Conservation (phyloP, 2,888 invertebrate species). For the Laothoe populi region DNA sequence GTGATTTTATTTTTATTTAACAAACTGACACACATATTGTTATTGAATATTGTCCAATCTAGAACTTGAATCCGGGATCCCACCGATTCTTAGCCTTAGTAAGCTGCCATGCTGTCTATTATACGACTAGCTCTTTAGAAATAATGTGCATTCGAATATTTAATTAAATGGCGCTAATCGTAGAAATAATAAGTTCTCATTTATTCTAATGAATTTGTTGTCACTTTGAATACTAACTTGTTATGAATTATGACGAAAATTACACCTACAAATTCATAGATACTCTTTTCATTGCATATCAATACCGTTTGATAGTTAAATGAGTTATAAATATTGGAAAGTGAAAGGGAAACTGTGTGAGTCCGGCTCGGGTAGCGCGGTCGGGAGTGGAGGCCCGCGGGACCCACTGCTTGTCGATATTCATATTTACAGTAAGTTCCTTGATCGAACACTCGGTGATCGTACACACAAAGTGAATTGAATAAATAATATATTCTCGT, state of each 20-base stretch:
- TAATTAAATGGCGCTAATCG: too few relatives aligned
- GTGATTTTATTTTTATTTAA: too few relatives aligned
- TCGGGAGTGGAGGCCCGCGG: slow-evolving; percentile 33
- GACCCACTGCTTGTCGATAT: slow-evolving; percentile 47
- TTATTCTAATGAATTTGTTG: too few relatives aligned
- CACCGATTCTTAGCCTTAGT: too few relatives aligned
- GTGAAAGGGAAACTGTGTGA: slow-evolving; percentile 20
- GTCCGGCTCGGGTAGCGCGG: slow-evolving; percentile 33
- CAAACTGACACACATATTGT: too few relatives aligned
- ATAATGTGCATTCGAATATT: too few relatives aligned
- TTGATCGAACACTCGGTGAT: slow-evolving; percentile 44
- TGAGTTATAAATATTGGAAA: slow-evolving; percentile 25
- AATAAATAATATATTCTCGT: too few relatives aligned
- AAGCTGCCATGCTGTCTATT: too few relatives aligned
- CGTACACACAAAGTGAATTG: slow-evolving; percentile 30
- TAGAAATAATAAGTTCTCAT: too few relatives aligned
- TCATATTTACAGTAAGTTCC: slow-evolving; percentile 49
- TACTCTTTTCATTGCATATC: not conserved
- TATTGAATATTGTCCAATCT: too few relatives aligned
- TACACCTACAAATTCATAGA: not conserved
- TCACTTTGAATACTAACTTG: not conserved
- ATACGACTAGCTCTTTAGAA: too few relatives aligned
- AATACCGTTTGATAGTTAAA: slow-evolving; percentile 8
- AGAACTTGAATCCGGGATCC: too few relatives aligned
- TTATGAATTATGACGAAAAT: not conserved